Evolutionary conservation across 92 coral and sea anemone species (phyloP).

Genomic region (Palythoa caribaeorum): DNA sequence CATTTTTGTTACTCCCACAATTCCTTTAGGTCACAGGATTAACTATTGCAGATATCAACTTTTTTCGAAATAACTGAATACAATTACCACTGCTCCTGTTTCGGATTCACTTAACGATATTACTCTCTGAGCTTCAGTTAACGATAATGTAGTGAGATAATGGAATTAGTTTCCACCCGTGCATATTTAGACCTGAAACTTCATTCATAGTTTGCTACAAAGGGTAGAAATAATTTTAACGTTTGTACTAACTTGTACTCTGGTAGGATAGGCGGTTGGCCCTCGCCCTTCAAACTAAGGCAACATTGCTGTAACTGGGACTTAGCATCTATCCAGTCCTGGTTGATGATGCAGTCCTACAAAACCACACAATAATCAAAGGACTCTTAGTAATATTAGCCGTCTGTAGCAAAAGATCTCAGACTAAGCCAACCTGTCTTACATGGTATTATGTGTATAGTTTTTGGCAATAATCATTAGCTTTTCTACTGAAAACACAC

Average conservation of each 20-base stretch:
- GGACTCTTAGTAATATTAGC: neutral
- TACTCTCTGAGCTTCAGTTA: no score
- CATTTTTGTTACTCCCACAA: no score
- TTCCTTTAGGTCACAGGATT: no score
- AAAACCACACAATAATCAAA: neutral
- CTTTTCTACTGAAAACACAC: neutral
- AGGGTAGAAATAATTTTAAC: neutral
- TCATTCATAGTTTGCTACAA: neutral
- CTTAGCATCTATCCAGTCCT: conserved; percentile 98
- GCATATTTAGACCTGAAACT: no score
- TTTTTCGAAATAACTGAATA: no score
- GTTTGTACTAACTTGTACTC: conserved; percentile 81
- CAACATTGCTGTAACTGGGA: conserved; percentile 98
- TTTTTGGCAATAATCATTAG: neutral
- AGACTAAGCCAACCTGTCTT: neutral
- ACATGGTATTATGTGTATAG: neutral
- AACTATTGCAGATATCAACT: no score
- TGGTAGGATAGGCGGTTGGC: conserved; percentile 81
- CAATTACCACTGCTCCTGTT: no score
- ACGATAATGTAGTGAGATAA: no score
- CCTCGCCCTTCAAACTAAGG: conserved; percentile 71
- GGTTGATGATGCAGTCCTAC: conserved; percentile 91
- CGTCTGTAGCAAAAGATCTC: neutral
- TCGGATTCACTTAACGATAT: no score
- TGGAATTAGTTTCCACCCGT: no score